Evolutionary conservation across 1,140 invertebrate genomes (phyloP).

Genomic region (Aphelenchoides fujianensis): DNA sequence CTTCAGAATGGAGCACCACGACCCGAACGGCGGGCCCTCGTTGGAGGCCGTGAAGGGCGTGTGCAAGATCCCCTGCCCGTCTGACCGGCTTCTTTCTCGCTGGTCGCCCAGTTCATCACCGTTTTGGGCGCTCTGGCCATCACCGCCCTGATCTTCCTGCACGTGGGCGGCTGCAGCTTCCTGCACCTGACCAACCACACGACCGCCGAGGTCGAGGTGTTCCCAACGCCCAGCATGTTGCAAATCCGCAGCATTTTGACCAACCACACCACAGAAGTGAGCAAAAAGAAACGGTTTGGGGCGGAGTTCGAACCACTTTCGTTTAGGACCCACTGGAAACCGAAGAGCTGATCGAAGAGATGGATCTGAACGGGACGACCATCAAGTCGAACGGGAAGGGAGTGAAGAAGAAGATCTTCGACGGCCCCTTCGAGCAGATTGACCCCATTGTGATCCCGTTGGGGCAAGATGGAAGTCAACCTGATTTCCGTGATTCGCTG

Average conservation of each 20-base stretch:
- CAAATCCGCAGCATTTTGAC: slow-evolving; percentile 2
- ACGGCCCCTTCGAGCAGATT: slow-evolving; percentile 45
- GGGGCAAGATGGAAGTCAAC: slow-evolving; percentile 46
- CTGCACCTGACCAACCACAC: neutral
- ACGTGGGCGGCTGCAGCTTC: slow-evolving; percentile 49
- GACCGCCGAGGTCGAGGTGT: neutral
- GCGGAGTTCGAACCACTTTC: no score
- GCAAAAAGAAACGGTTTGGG: no score
- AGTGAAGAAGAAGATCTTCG: neutral
- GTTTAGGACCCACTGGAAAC: neutral
- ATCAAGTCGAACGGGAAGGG: slow-evolving; percentile 7
- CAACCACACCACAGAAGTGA: neutral
- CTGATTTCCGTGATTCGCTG: slow-evolving; percentile 49
- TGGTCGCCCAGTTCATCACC: slow-evolving; percentile 45
- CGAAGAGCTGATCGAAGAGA: slow-evolving; percentile 1
- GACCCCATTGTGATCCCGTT: slow-evolving; percentile 22
- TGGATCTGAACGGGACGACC: neutral
- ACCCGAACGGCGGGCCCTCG: slow-evolving; percentile 6
- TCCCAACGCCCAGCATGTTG: slow-evolving; percentile 1
- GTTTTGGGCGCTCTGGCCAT: slow-evolving; percentile 40
- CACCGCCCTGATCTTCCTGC: slow-evolving; percentile 51
- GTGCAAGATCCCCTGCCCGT: slow-evolving; percentile 55
- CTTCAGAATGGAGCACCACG: slow-evolving; percentile 15
- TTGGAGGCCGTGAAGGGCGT: slow-evolving; percentile 31
- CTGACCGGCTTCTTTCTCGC: slow-evolving; percentile 44